A percentile compares a stretch with the other conserved stretches of the same genome.
phyloP scores from a whole-genome alignment of 2,888 invertebrate species.

The Ochlodes sylvanus region DNA sequence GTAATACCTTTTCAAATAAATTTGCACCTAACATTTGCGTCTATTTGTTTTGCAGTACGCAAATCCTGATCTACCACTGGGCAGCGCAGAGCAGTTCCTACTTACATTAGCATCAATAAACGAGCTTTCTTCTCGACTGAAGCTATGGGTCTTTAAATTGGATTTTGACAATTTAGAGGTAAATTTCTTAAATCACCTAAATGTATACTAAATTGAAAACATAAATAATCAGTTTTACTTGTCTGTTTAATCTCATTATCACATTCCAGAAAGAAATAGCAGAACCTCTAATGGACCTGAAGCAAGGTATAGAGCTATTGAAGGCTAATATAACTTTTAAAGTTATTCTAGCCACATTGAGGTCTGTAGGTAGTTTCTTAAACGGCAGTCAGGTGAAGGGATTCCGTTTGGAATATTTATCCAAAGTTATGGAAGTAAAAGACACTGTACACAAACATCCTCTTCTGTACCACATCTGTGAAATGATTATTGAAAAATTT shows the following conservation, averaged over 20 bases:
- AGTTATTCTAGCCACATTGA: conserved; percentile 95
- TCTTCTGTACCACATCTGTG: conserved; percentile 97
- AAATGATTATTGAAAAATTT: conserved; percentile 98
- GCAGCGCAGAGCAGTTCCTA: conserved; percentile 99
- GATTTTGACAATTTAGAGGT: conserved; percentile 99
- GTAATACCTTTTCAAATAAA: no score
- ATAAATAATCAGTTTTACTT: neutral
- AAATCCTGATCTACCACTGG: conserved; percentile 95
- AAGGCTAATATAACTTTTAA: conserved; percentile 97
- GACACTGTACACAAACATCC: conserved; percentile 99
- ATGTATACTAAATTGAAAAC: neutral
- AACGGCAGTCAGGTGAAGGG: conserved; percentile 97
- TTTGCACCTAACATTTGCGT: no score
- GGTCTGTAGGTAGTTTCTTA: conserved; percentile 98
- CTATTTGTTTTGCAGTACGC: conserved; percentile 81
- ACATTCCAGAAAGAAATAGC: conserved; percentile 94
- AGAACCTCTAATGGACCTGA: conserved; percentile 99
- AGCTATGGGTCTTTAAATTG: conserved; percentile 99
- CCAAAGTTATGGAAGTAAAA: conserved; percentile 99
- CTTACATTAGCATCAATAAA: conserved; percentile 97
- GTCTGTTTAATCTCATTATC: neutral
- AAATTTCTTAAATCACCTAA: conserved; percentile 44
- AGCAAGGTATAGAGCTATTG: conserved; percentile 97
- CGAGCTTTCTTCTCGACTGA: conserved; percentile 95
- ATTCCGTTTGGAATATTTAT: conserved; percentile 98